Base-by-base conservation (phyloP, 2,113 vertebrate genomes). In the Sardina pilchardus region DNA sequence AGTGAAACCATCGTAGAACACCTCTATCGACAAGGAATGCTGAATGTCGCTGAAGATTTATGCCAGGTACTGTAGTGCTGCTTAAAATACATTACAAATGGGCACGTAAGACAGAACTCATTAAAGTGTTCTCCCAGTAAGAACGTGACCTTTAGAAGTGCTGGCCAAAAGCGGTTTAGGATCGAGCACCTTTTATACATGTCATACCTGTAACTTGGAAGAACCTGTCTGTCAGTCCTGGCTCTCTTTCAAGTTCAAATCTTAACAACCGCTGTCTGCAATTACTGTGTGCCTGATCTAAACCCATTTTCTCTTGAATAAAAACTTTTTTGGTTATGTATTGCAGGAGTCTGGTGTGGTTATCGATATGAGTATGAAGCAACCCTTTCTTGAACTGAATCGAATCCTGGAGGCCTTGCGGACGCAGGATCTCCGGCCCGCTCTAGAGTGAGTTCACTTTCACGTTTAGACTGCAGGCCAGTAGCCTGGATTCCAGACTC, bases 301-400 rank as follows among this genome's bases (percentile, higher is more conserved):
- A 84, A 14, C n/a, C n/a, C 3, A 44, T 84, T 24, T 47, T 47
- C 30, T 1, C 42, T 39, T 50, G 19, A 44, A 81, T 34, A 53
- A 42, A 16, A 2, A 34, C 10, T 26, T 21, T 21, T n/a, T 59
- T 78, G 21, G 10, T 47, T 63, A 10, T 82, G 75, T 83, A 4
- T 67, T 47, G 5, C 84, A 97, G 96, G 97, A 97, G 89, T 97
- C 97, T 4, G 96, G 95, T 2, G 93, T 97, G 82, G 94, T 96
- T 81, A 96, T 97, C 90, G 97, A 97, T 87, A 94, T 96, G 96
- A 96, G 95, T 91, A 96, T 97, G 94, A 97, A 97, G 91, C 96
- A 97, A 90, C 97, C 96, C 59, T 97, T 97, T 88, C 91, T 97
- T 86, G 97, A 97, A 90, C 89, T 97, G 84, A 97, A 97, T 91